Base-by-base conservation (phyloP, 2,888 invertebrate genomes). In the Ormyrus thymus region DNA sequence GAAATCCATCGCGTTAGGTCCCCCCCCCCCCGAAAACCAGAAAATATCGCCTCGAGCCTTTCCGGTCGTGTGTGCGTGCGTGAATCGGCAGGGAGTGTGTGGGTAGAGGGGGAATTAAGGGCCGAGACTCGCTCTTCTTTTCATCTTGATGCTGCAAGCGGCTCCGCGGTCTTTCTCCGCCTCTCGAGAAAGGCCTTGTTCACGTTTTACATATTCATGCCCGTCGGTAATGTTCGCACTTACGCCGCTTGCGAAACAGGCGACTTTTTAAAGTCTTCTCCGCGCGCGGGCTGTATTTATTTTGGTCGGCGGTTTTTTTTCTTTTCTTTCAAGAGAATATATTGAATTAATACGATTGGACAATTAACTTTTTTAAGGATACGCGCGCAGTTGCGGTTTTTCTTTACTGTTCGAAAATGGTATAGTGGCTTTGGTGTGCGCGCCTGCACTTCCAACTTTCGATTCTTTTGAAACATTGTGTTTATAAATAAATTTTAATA, bases 1-100 rank as follows among this genome's bases (percentile, higher is more conserved):
- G 76, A 76, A 80, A 73, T 72, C 69, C 76, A 74, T 81, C 78
- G 76, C 81, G 56, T 70, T 75, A 79, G 74, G 64, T 13, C n/a
- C n/a, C 29, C 43, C 79, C 82, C 79, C 62, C 78, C 29, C 48
- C 50, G 68, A 29, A 29, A 29, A 78, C 64, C 69, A 79, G 78
- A 65, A 79, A 79, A 75, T 66, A 77, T 66, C 15, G 79, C 66
- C 66, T 56, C 62, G 48, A 66, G 74, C 71, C 76, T 72, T 76
- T 79, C 61, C 79, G 68, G 61, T 51, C 15, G 64, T 9, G 13
- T 51, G 43, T 11, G 48, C 13, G 51, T 46, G 29, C 62, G 56
- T 46, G 50, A 50, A 48, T 8, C n/a, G 9, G 48, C 43, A 7
- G 15, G 59, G 29, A 62, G 62, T 13, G n/a, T 29, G 3, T 29